phyloP scores from a whole-genome alignment of 2,888 invertebrate species.

The Synergus umbraculus region DNA sequence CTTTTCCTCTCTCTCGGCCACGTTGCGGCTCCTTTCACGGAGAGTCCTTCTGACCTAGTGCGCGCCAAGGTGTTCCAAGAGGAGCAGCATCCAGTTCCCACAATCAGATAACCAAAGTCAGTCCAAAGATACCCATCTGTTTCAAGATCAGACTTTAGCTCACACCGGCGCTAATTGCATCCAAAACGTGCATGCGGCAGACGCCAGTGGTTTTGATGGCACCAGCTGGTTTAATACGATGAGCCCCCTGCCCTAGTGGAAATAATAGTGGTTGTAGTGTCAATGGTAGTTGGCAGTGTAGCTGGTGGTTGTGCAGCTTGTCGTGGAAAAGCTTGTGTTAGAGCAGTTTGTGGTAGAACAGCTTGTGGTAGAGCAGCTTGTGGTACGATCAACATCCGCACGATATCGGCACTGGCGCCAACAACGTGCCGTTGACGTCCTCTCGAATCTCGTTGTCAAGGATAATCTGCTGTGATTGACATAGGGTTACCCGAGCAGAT shows the following conservation, averaged over 20 bases:
- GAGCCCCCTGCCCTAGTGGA: conserved; percentile 25
- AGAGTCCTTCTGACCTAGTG: conserved; percentile 35
- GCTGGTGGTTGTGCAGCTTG: background rate
- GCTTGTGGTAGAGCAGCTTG: background rate
- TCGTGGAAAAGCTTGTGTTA: background rate
- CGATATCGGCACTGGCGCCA: conserved; percentile 42
- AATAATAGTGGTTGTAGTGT: conserved; percentile 18
- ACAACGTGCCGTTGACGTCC: conserved; percentile 47
- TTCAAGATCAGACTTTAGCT: conserved; percentile 52
- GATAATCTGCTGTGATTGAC: conserved; percentile 28
- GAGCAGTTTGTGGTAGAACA: background rate
- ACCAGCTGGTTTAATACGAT: conserved; percentile 1
- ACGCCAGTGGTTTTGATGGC: conserved; percentile 6
- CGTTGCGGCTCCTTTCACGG: conserved; percentile 40
- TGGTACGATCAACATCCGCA: conserved; percentile 41
- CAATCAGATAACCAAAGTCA: conserved; percentile 25
- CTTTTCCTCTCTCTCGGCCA: conserved; percentile 14
- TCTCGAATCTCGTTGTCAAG: conserved; percentile 4
- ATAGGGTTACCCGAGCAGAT: background rate
- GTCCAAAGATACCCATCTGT: conserved; percentile 48
- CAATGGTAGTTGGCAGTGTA: background rate
- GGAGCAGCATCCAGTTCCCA: background rate
- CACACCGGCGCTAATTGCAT: conserved; percentile 41
- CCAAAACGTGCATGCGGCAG: conserved; percentile 40
- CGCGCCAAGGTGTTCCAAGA: background rate